phyloP scores from a whole-genome alignment of 2,888 invertebrate species.

The Mylabris sibirica region DNA sequence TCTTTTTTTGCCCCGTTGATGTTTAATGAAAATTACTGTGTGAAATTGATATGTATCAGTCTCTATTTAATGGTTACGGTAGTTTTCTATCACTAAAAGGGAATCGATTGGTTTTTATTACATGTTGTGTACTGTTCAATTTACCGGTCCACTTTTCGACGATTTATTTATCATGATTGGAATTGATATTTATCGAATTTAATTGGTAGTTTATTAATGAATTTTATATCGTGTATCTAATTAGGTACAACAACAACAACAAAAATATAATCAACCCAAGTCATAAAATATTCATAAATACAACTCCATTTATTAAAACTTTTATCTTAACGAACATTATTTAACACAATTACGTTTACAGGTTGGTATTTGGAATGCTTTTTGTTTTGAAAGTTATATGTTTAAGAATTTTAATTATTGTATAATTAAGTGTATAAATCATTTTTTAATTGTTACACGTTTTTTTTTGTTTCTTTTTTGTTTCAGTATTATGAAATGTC shows the following conservation, averaged over 20 bases:
- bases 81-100: not conserved
- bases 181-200: slow-evolving; percentile 9
- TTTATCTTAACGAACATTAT: not conserved
- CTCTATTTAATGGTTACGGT: not conserved
- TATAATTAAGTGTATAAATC: not conserved
- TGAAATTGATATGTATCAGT: slow-evolving; percentile 5
- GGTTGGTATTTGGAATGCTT: not conserved
- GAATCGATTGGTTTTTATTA: slow-evolving; percentile 7
- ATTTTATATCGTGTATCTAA: not conserved
- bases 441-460: not conserved
- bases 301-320: not conserved
- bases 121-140: not conserved
- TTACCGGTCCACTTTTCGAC: not conserved
- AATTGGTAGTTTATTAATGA: slow-evolving; percentile 12
- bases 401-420: not conserved
- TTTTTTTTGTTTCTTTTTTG: slow-evolving; percentile 59
- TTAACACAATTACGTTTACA: not conserved
- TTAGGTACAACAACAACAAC: not conserved
- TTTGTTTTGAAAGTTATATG: not conserved
- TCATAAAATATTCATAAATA: slow-evolving; percentile 12
- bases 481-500: slow-evolving; percentile 99
- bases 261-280: not conserved
- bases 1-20: not conserved
- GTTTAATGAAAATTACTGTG: not conserved
- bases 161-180: slow-evolving; percentile 8